Evolutionary conservation across 2,888 invertebrate genomes (phyloP).

Genomic region (Osmoderma eremita): DNA sequence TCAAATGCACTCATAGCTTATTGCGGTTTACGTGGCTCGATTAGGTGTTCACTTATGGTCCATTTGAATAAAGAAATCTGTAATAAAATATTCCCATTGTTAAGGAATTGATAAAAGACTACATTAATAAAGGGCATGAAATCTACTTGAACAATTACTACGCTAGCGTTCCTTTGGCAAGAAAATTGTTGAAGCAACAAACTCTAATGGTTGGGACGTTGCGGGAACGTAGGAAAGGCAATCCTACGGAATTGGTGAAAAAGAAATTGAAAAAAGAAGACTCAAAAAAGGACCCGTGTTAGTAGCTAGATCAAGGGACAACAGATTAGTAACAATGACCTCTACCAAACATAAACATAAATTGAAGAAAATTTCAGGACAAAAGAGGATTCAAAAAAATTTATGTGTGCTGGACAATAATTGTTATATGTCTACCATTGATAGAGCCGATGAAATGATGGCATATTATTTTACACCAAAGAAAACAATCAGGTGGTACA

Average conservation of each 20-base stretch:
- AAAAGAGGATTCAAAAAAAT: no score
- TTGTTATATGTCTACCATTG: no score
- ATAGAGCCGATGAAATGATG: no score
- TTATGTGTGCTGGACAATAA: no score
- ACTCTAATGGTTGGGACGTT: conserved; percentile 17
- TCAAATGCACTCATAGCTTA: no score
- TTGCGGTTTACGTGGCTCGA: no score
- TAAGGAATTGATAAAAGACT: background rate
- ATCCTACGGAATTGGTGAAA: background rate
- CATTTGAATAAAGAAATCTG: background rate
- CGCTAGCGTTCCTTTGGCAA: conserved; percentile 1
- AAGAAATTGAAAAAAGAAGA: conserved; percentile 17
- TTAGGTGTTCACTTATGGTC: no score
- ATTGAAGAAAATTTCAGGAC: no score
- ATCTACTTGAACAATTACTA: conserved; percentile 6
- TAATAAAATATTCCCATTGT: conserved; percentile 1
- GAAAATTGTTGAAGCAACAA: background rate
- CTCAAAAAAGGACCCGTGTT: conserved; percentile 5
- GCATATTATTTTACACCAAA: no score
- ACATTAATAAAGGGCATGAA: background rate
- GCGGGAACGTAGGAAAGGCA: background rate
- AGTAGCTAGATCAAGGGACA: background rate
- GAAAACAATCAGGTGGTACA: no score
- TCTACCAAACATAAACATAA: background rate
- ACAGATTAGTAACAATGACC: background rate